Evolutionary conservation across 2,888 invertebrate genomes (phyloP).

Genomic region (Agrotis segetum): DNA sequence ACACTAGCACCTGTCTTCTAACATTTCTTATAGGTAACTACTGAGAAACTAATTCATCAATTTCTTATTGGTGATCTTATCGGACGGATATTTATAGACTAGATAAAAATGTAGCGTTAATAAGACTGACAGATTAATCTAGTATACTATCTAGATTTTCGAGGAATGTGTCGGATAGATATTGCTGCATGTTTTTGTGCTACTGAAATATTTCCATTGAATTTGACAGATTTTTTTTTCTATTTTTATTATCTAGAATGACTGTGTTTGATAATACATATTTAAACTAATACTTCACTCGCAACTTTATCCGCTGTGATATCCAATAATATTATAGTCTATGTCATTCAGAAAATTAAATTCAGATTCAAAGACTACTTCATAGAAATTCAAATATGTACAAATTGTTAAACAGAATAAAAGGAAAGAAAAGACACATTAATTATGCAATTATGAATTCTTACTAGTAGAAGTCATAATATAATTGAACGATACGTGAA

Average conservation of each 20-base stretch:
- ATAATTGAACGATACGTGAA: not conserved
- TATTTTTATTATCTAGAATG: not conserved
- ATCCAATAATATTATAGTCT: too few species aligned
- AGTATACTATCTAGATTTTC: conserved; percentile 23
- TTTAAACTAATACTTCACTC: too few species aligned
- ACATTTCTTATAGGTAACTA: not conserved
- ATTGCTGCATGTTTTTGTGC: not conserved
- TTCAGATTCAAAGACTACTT: too few species aligned
- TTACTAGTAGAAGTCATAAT: not conserved
- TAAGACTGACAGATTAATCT: conserved; percentile 36
- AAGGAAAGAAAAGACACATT: too few species aligned
- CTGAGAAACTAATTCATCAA: conserved; percentile 30
- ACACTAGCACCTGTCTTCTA: not conserved
- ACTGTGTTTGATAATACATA: too few species aligned
- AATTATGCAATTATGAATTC: too few species aligned
- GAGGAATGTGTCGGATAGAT: conserved; percentile 16
- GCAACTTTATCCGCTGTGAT: too few species aligned
- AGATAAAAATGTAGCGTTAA: conserved; percentile 47
- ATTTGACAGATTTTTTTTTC: not conserved
- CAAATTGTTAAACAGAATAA: too few species aligned
- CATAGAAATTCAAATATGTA: too few species aligned
- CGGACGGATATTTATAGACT: conserved; percentile 29
- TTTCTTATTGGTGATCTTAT: conserved; percentile 41
- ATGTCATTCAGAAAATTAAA: too few species aligned
- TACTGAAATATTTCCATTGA: not conserved